A percentile compares a stretch with the other conserved stretches of the same genome.
Conservation (phyloP, 2,113 vertebrate species). For the Etheostoma cragini region DNA sequence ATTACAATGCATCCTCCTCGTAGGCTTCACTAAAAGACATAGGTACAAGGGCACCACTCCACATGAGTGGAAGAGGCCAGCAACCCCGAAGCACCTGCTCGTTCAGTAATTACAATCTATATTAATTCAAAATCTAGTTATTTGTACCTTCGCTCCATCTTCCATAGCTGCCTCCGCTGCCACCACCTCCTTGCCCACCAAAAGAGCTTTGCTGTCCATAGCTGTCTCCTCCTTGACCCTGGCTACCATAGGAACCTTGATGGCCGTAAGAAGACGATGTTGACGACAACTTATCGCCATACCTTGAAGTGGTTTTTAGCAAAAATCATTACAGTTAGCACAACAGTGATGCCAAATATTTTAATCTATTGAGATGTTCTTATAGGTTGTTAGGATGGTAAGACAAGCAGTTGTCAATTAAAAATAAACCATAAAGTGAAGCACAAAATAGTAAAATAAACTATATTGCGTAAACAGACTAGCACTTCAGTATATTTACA, state of each 20-base stretch:
- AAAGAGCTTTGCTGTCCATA: slow-evolving; percentile 72
- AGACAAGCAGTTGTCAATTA: not conserved
- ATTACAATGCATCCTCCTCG: too few relatives aligned
- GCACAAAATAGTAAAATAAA: not conserved
- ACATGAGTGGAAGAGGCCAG: too few relatives aligned
- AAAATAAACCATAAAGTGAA: not conserved
- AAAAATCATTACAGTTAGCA: not conserved
- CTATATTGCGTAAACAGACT: not conserved
- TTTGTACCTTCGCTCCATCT: slow-evolving; percentile 81
- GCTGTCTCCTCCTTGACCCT: slow-evolving; percentile 36
- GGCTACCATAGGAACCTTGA: slow-evolving; percentile 65
- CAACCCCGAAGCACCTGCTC: too few relatives aligned
- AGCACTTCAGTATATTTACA: not conserved
- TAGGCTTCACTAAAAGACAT: too few relatives aligned
- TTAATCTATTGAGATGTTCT: not conserved
- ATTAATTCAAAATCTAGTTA: not conserved
- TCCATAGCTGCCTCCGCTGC: slow-evolving; percentile 58
- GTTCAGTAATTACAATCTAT: too few relatives aligned
- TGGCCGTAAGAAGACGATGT: slow-evolving; percentile 55
- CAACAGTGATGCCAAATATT: not conserved
- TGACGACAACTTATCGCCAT: slow-evolving; percentile 70
- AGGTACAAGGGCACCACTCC: too few relatives aligned
- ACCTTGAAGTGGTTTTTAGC: slow-evolving; percentile 56
- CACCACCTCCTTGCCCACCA: slow-evolving; percentile 37
- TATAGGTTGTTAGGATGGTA: not conserved